These are phyloP conservation scores for Agapostemon virescens DNA, from an alignment of 2,888 invertebrate species.

Conservation along the genomic window DNA sequence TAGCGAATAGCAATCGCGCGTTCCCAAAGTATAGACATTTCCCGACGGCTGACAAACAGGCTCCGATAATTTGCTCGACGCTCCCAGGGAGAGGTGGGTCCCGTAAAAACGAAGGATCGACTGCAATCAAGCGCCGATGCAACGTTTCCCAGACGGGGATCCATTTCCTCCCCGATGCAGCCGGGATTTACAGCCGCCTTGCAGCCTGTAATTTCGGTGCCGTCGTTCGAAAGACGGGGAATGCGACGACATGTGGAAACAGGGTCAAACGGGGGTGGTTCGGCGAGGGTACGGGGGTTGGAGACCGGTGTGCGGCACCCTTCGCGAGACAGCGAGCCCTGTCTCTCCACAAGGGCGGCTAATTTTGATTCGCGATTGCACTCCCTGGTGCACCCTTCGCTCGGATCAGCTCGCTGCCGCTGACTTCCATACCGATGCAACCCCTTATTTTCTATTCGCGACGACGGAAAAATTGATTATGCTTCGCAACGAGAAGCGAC, in stretches of 20 bases:
- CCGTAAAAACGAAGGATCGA: conserved; percentile 40
- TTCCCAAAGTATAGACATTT: conserved; percentile 17
- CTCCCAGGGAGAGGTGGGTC: conserved; percentile 3
- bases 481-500: neutral
- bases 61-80: conserved; percentile 28
- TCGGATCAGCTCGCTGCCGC: neutral
- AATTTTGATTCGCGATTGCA: conserved; percentile 54
- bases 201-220: conserved; percentile 57
- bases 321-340: conserved; percentile 28
- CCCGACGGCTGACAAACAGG: conserved; percentile 29
- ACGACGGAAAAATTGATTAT: conserved; percentile 10
- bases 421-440: neutral
- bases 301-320: neutral
- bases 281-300: neutral
- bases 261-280: conserved; percentile 51
- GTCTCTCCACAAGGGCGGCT: conserved; percentile 55
- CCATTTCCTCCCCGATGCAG: conserved; percentile 58
- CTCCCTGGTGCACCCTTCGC: neutral
- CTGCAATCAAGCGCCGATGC: conserved; percentile 52
- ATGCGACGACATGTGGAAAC: conserved; percentile 58
- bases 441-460: conserved; percentile 14
- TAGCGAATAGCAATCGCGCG: conserved; percentile 39
- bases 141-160: conserved; percentile 52
- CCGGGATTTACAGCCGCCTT: conserved; percentile 55
- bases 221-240: conserved; percentile 46